phyloP scores from a whole-genome alignment of 2,113 vertebrate genomes.

The Eolophus roseicapilla region DNA sequence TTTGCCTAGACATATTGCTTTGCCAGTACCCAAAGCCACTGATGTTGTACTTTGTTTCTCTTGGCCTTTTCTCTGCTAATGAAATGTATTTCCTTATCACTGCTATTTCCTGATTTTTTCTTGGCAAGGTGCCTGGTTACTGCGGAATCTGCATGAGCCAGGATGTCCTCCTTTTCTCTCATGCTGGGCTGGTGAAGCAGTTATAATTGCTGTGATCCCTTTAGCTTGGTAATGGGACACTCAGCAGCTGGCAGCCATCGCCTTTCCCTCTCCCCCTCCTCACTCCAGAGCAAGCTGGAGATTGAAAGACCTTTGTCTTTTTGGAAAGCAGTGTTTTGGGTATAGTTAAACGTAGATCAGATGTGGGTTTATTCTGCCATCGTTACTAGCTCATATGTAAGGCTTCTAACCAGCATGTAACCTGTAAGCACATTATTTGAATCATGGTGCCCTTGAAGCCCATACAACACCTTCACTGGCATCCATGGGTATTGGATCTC shows the following conservation, averaged over 20 bases:
- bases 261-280: neutral
- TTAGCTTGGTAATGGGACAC: neutral
- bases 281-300: neutral
- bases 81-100: constrained; percentile 39
- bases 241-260: neutral
- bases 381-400: neutral
- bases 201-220: constrained; percentile 13
- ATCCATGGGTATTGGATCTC: neutral
- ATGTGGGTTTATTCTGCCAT: neutral
- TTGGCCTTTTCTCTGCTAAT: constrained; percentile 39
- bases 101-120: constrained; percentile 14
- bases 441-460: neutral
- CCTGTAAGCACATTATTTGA: neutral
- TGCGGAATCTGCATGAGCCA: constrained; percentile 20
- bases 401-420: neutral
- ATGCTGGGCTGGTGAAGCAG: constrained; percentile 32
- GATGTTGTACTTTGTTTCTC: constrained; percentile 23
- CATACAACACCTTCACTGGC: neutral
- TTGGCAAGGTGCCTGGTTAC: constrained; percentile 44
- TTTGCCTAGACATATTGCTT: neutral
- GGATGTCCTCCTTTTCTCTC: constrained; percentile 28
- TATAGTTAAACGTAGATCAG: neutral
- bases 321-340: neutral
- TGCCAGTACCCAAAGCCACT: neutral
- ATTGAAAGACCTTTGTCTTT: neutral